A percentile compares a stretch with the other conserved stretches of the same genome.
phyloP scores from a whole-genome alignment of 2,888 invertebrate genomes.

The Furcula furcula region DNA sequence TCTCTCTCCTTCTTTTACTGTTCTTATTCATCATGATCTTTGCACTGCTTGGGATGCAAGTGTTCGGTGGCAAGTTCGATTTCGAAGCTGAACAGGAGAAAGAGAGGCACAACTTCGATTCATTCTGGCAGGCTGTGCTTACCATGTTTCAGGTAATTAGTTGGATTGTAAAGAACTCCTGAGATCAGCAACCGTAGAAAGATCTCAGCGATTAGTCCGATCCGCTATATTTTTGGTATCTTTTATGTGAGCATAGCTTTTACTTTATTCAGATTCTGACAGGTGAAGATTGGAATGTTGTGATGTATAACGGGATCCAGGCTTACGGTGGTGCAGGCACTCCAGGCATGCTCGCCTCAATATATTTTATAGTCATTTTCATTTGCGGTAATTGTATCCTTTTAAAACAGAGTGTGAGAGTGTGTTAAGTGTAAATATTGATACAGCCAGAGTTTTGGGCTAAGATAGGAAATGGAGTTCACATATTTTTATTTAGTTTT shows the following conservation, averaged over 20 bases:
- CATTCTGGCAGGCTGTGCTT: conserved; percentile 98
- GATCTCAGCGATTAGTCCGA: too few relatives aligned
- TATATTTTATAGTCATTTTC: conserved; percentile 99
- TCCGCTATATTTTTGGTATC: too few relatives aligned
- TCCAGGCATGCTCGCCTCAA: conserved; percentile 94
- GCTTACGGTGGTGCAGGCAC: conserved; percentile 98
- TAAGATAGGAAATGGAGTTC: too few relatives aligned
- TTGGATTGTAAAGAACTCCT: too few relatives aligned
- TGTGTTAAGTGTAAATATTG: too few relatives aligned
- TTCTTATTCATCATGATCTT: conserved; percentile 99
- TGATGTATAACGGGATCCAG: conserved; percentile 99
- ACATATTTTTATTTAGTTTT: too few relatives aligned
- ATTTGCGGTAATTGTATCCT: conserved; percentile 99
- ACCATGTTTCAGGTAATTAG: conserved; percentile 97
- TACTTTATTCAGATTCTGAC: conserved; percentile 97
- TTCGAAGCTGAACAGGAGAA: conserved; percentile 91
- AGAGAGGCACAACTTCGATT: conserved; percentile 98
- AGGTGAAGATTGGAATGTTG: conserved; percentile 99
- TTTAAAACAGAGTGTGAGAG: too few relatives aligned
- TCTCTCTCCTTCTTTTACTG: conserved; percentile 96
- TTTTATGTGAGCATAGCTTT: not conserved
- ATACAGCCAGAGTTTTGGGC: too few relatives aligned
- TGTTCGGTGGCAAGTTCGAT: conserved; percentile 99
- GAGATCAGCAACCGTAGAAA: too few relatives aligned
- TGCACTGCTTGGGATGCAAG: conserved; percentile 99